Evolutionary conservation across 2,888 invertebrate species (phyloP).

Genomic region (Synergus umbraculus): DNA sequence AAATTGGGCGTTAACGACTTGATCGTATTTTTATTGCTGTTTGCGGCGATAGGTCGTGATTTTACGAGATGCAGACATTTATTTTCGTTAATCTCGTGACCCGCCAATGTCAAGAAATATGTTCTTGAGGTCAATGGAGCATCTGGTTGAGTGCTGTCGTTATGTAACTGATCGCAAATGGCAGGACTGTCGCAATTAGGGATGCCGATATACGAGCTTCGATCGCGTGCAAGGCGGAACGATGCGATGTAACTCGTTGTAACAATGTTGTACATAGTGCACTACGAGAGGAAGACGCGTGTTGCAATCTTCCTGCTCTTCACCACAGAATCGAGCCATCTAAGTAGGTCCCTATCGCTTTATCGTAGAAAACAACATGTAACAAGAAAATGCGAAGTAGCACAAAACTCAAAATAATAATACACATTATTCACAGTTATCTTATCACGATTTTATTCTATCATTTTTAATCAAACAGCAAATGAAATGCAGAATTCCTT

Average conservation of each 20-base stretch:
- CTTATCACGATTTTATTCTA: conserved; percentile 6
- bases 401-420: conserved; percentile 37
- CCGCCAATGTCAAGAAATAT: conserved; percentile 19
- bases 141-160: conserved; percentile 48
- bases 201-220: conserved; percentile 58
- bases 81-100: conserved; percentile 15
- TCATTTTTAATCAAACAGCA: not conserved
- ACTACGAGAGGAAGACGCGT: conserved; percentile 58
- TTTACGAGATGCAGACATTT: not conserved
- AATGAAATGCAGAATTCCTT: too few species aligned
- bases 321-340: conserved; percentile 37
- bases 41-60: not conserved
- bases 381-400: conserved; percentile 21
- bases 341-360: conserved; percentile 38
- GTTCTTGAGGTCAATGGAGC: conserved; percentile 26
- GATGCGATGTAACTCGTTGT: conserved; percentile 57
- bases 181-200: conserved; percentile 61
- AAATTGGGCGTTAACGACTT: not conserved
- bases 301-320: conserved; percentile 57
- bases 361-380: conserved; percentile 28
- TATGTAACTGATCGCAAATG: conserved; percentile 60
- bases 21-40: conserved; percentile 18
- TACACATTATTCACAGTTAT: conserved; percentile 39
- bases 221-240: conserved; percentile 66
- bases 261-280: conserved; percentile 50